Base-by-base conservation (phyloP, 2,888 invertebrate species). In the Polydrusus tereticollis region DNA sequence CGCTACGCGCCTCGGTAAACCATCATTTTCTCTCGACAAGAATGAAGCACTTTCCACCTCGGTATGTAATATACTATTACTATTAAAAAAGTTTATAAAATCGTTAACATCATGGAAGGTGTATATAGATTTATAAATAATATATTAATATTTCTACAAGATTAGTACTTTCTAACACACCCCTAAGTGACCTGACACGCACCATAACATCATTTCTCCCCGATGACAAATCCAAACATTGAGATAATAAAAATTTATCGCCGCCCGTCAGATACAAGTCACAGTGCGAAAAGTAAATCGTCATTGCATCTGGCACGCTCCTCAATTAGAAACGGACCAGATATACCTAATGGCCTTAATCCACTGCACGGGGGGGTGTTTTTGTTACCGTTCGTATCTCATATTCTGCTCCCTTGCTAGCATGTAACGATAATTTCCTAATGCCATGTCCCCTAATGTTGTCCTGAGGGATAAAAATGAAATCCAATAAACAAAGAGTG, bases 301-400 rank as follows among this genome's bases (percentile, higher is more conserved):
- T 52, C 69, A 68, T 23, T 69, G 68, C 68, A 72, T 69, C 63
- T 72, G 72, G 64, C 72, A 72, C 58, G 68, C 29, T 63, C 47
- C 43, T 23, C 59, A 82, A 79, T 82, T 82, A 82, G 83, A 81
- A 81, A 79, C 79, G 78, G 80, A 80, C 80, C 80, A 82, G 82
- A 82, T 81, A 81, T 74, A 79, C 79, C 82, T 84, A 83, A 84
- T 83, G 82, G 83, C 78, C 80, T 78, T 82, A 83, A 83, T 82
- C 80, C 82, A 73, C 72, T 77, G 76, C 78, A n/a, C 77, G 80
- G 77, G 73, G 69, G 70, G 74, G 77, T 79, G 77, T 78, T 79
- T 78, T 74, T 75, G 57, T 70, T 72, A 59, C 47, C 36, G 60
- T 72, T 64, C 33, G 23, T 23, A 20, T 47, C 45, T 63, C 63